phyloP scores from a whole-genome alignment of 2,797 vertebrate genomes.

The Aldrovandia affinis region DNA sequence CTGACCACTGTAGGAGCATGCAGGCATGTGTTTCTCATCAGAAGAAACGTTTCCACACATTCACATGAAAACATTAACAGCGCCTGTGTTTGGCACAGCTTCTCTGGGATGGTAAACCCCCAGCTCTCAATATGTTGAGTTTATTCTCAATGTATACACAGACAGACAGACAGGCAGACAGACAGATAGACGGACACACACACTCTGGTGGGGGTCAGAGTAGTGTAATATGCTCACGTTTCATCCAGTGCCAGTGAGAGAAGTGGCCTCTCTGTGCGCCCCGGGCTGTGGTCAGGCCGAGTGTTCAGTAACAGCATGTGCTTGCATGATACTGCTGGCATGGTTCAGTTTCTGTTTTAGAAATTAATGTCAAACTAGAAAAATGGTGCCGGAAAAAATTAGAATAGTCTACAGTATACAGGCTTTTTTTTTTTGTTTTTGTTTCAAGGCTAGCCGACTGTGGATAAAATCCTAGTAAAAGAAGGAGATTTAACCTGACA shows the following conservation, averaged over 20 bases:
- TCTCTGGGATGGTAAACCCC: background rate
- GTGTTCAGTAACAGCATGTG: background rate
- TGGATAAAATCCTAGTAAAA: background rate
- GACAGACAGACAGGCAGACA: background rate
- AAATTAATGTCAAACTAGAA: conserved; percentile 8
- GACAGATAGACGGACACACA: background rate
- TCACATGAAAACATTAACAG: background rate
- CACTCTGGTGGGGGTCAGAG: background rate
- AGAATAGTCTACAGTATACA: background rate
- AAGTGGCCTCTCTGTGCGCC: background rate
- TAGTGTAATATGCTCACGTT: background rate
- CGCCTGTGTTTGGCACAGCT: background rate
- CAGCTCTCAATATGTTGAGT: background rate
- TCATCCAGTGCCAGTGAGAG: background rate
- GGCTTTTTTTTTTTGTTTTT: background rate
- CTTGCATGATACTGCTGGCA: background rate
- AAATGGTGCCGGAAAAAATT: background rate
- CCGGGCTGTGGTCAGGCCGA: background rate
- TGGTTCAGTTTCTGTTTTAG: background rate
- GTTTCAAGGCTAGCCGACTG: background rate
- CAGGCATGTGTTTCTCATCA: conserved; percentile 20
- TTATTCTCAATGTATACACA: background rate
- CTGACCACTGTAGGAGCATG: background rate
- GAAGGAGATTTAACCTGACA: conserved; percentile 8
- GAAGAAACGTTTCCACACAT: background rate